Percentiles rank a stretch among this genome's conserved stretches.
phyloP scores from a whole-genome alignment of 2,797 vertebrate species.

The Babyrousa celebensis region DNA sequence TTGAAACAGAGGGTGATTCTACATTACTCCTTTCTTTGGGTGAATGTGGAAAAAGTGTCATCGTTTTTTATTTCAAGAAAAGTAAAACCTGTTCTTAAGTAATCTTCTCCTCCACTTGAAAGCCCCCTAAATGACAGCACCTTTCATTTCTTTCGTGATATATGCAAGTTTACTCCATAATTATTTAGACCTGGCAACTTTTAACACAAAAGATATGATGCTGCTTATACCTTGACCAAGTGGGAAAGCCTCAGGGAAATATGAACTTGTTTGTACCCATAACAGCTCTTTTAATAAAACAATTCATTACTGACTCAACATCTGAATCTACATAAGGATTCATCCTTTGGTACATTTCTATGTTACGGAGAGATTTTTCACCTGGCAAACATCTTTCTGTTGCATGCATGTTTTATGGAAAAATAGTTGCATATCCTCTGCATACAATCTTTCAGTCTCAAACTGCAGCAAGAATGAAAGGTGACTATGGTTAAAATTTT shows the following conservation, averaged over 20 bases:
- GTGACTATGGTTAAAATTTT: slow-evolving; percentile 78
- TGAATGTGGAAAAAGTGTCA: slow-evolving; percentile 16
- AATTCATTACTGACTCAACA: neutral
- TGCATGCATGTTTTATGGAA: slow-evolving; percentile 33
- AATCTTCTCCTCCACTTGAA: neutral
- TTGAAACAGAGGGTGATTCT: neutral
- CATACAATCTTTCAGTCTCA: neutral
- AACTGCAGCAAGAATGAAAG: slow-evolving; percentile 59
- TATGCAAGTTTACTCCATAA: neutral
- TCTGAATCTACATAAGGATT: slow-evolving; percentile 26
- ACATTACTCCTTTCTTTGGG: slow-evolving; percentile 63
- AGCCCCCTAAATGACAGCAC: slow-evolving; percentile 62
- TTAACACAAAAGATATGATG: slow-evolving; percentile 54
- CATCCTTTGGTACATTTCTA: slow-evolving; percentile 41
- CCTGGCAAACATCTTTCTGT: slow-evolving; percentile 48
- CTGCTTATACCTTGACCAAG: neutral
- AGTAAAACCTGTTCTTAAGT: slow-evolving; percentile 49
- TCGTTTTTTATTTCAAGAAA: slow-evolving; percentile 59
- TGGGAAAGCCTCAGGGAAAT: neutral
- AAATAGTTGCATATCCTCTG: slow-evolving; percentile 46
- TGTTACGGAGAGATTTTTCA: slow-evolving; percentile 70
- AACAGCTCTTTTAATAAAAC: slow-evolving; percentile 68
- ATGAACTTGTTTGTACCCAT: slow-evolving; percentile 25
- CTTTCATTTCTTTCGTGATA: neutral
- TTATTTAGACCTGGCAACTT: slow-evolving; percentile 30